Base-by-base conservation (phyloP, 2,113 vertebrate species). In the Cinclus cinclus region DNA sequence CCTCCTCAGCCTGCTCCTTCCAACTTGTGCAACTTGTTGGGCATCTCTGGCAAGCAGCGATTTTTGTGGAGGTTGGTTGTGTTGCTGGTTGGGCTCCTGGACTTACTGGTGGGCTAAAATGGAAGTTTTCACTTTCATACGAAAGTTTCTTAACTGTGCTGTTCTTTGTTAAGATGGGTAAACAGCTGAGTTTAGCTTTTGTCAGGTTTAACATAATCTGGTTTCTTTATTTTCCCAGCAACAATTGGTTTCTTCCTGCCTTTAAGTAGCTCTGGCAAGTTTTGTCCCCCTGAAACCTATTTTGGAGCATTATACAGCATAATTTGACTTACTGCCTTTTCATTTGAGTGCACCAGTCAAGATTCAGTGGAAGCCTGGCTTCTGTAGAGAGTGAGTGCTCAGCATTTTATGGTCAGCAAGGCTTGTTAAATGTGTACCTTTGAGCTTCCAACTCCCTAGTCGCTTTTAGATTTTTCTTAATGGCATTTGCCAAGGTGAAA, bases 191-290 rank as follows among this genome's bases (percentile, higher is more conserved):
- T 77, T 91, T 70, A 56, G 85, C 47, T 92, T 90, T 92, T 84
- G 88, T 87, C 83, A 90, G 76, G 42, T 89, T 90, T 62, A 88
- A 55, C 33, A 15, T 71, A 53, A 91, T 60, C 75, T 73, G 69
- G 68, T 64, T 59, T 37, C 10, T 69, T 86, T 37, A 46, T 52
- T 63, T 47, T 11, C 7, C 28, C 35, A 35, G 56, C 23, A 68
- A 46, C 62, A 81, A 50, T 94, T 87, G 27, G 39, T 94, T 89
- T 94, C 56, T 92, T 96, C 80, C 76, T 87, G 76, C 41, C 13
- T 93, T 92, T 71, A 75, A 91, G 82, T 55, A 83, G 68, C 53
- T 90, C 68, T 55, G 64, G 52, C 59, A 63, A 75, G 47, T 81
- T 80, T 80, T 75, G 44, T 62, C 23, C 44, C 65, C 30, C 35